These are phyloP conservation scores for Hydrotaea cyrtoneurina DNA, from an alignment of 2,888 invertebrate species.

Conservation along the genomic window DNA sequence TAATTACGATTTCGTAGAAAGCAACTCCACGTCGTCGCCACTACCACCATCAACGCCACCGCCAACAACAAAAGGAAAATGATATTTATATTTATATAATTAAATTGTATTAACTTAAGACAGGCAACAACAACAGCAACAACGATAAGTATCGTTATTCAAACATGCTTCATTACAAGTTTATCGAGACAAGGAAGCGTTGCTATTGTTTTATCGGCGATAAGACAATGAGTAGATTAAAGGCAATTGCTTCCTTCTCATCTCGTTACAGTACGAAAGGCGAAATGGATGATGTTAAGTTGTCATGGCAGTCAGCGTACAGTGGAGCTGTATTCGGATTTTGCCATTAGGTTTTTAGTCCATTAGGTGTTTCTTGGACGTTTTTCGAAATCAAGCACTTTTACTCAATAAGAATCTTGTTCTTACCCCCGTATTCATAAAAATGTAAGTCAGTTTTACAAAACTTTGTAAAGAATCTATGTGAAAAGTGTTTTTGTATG, in stretches of 20 bases:
- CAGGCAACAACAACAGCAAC: slow-evolving; percentile 9
- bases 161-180: not conserved
- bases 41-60: slow-evolving; percentile 6
- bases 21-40: not conserved
- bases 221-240: slow-evolving; percentile 45
- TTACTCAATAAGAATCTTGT: too few species aligned
- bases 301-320: not conserved
- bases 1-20: slow-evolving; percentile 29
- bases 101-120: slow-evolving; percentile 1
- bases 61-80: not conserved
- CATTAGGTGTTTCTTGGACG: too few species aligned
- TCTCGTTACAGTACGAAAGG: not conserved
- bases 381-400: too few species aligned
- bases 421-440: too few species aligned
- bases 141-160: slow-evolving; percentile 12
- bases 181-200: slow-evolving; percentile 27
- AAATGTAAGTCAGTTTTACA: too few species aligned
- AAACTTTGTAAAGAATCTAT: too few species aligned
- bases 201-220: slow-evolving; percentile 40
- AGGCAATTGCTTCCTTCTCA: not conserved
- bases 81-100: slow-evolving; percentile 23
- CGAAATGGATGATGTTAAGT: not conserved
- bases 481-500: too few species aligned
- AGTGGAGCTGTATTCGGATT: not conserved
- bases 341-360: too few species aligned